These are phyloP conservation scores for Calyptomena viridis DNA, from an alignment of 2,113 vertebrate genomes.

Conservation along the genomic window DNA sequence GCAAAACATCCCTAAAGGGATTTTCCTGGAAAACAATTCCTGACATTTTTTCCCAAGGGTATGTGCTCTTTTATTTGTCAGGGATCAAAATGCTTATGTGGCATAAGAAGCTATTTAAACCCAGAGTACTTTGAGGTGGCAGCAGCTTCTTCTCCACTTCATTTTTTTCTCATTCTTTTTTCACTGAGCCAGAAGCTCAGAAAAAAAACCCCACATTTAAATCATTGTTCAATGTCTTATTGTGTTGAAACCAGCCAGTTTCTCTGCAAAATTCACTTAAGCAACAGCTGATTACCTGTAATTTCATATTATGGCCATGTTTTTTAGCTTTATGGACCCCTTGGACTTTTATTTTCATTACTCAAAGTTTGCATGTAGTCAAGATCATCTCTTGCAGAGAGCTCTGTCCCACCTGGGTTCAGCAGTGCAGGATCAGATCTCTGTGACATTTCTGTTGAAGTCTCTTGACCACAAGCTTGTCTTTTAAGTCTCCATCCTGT, in stretches of 20 bases:
- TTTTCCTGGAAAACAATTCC: constrained; percentile 36
- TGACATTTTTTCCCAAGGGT: not conserved
- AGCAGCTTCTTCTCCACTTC: not conserved
- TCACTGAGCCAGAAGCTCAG: not conserved
- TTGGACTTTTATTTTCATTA: not conserved
- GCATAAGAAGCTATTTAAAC: not conserved
- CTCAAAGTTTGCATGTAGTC: not conserved
- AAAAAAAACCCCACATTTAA: not conserved
- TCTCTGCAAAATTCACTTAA: not conserved
- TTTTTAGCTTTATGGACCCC: not conserved
- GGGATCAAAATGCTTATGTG: not conserved
- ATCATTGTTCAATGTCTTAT: not conserved
- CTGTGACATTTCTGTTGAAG: not conserved
- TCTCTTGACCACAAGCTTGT: not conserved
- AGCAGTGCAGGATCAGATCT: not conserved
- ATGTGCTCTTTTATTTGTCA: not conserved
- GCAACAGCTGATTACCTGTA: not conserved
- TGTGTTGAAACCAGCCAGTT: not conserved
- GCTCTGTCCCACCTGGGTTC: not conserved
- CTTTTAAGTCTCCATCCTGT: not conserved
- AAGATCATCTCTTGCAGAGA: not conserved
- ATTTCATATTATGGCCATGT: not conserved
- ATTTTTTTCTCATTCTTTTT: not conserved
- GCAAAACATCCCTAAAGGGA: constrained; percentile 2
- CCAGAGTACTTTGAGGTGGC: not conserved